These are phyloP conservation scores for Stomatorhinus ivindoensis DNA, from an alignment of 2,113 vertebrate species.

Conservation along the genomic window DNA sequence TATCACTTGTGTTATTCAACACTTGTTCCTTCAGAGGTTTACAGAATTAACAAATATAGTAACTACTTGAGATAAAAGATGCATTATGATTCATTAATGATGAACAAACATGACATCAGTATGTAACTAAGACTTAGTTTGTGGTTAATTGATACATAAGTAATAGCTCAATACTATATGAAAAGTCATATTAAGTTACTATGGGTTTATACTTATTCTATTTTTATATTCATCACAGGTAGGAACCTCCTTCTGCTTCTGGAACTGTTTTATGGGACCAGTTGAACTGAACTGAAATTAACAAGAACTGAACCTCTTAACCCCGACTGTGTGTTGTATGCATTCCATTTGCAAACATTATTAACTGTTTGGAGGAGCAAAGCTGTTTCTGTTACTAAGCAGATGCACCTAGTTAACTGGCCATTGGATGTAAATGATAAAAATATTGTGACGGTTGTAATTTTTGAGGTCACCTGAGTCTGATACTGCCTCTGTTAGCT, in stretches of 20 bases:
- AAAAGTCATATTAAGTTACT: not conserved
- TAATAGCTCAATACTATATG: too few relatives aligned
- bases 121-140: too few relatives aligned
- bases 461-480: constrained; percentile 49
- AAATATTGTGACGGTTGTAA: not conserved
- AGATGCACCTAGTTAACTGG: not conserved
- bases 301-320: not conserved
- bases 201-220: not conserved
- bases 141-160: too few relatives aligned
- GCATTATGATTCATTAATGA: too few relatives aligned
- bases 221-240: not conserved
- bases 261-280: not conserved
- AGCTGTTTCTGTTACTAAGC: not conserved
- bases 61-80: too few relatives aligned
- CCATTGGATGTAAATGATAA: not conserved
- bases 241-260: not conserved
- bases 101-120: too few relatives aligned
- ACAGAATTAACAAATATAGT: too few relatives aligned
- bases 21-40: too few relatives aligned
- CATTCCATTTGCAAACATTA: not conserved
- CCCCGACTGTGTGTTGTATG: not conserved
- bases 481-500: constrained; percentile 52
- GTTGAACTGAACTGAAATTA: not conserved
- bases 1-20: too few relatives aligned
- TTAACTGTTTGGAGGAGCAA: not conserved